phyloP scores from a whole-genome alignment of 1,140 invertebrate genomes.

The Neodiprion virginianus region DNA sequence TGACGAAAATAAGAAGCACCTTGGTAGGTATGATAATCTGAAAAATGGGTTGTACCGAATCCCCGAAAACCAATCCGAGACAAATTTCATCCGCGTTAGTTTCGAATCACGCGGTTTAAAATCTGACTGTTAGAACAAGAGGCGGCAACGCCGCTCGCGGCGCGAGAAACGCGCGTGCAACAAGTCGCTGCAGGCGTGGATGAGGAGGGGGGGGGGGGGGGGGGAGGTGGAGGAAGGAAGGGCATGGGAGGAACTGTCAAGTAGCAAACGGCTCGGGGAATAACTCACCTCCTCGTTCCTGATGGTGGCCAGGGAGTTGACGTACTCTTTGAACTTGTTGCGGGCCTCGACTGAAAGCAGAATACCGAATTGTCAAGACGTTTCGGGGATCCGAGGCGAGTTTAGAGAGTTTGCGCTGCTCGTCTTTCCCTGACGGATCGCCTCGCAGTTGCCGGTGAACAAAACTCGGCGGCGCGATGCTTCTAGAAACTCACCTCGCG shows the following conservation, averaged over 20 bases:
- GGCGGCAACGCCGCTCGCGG: slow-evolving; percentile 40
- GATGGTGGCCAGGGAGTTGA: slow-evolving; percentile 86
- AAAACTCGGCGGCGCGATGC: not conserved
- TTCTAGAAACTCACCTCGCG: slow-evolving; percentile 69
- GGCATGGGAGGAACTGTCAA: not conserved
- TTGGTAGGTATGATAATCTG: no score
- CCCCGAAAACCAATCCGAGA: no score
- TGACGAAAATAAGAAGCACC: no score
- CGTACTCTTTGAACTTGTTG: slow-evolving; percentile 88
- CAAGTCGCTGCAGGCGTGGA: slow-evolving; percentile 46
- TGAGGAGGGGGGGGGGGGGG: slow-evolving; percentile 32
- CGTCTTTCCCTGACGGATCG: not conserved
- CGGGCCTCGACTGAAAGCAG: slow-evolving; percentile 79
- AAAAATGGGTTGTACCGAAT: no score
- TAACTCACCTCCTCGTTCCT: slow-evolving; percentile 70
- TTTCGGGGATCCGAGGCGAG: no score
- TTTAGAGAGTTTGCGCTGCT: not conserved
- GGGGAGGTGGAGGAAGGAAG: not conserved
- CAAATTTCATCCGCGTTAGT: no score
- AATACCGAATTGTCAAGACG: slow-evolving; percentile 29
- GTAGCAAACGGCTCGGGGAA: not conserved
- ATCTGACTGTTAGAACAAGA: slow-evolving; percentile 12
- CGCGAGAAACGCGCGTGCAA: slow-evolving; percentile 38
- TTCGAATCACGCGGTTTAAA: no score
- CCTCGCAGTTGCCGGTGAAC: not conserved